phyloP scores from a whole-genome alignment of 2,888 invertebrate genomes.

The Synergus itoensis region DNA sequence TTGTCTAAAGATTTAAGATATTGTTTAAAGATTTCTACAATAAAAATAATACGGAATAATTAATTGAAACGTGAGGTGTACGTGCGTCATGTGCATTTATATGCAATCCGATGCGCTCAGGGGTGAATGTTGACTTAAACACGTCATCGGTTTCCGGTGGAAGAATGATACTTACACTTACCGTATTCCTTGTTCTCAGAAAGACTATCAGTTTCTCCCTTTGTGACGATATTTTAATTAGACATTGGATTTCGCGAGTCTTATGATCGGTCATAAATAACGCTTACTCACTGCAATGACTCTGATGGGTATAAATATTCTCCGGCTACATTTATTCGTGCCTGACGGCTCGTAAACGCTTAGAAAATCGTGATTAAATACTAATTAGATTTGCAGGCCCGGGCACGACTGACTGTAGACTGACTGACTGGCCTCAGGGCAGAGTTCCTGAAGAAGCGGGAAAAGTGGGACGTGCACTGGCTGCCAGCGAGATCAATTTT shows the following conservation, averaged over 20 bases:
- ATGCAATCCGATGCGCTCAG: neutral
- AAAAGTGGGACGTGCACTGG: constrained; percentile 50
- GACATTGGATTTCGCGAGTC: neutral
- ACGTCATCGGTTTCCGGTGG: neutral
- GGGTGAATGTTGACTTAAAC: neutral
- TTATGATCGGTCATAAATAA: neutral
- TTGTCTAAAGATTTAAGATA: too few relatives aligned
- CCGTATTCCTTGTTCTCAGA: neutral
- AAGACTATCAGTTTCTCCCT: neutral
- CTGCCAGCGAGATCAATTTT: constrained; percentile 45
- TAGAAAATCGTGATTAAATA: constrained; percentile 55
- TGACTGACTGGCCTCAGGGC: constrained; percentile 46
- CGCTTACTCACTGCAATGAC: neutral
- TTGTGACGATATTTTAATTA: constrained; percentile 18
- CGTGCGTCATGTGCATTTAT: neutral
- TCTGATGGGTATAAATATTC: constrained; percentile 47
- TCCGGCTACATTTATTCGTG: constrained; percentile 44
- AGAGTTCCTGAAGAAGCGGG: constrained; percentile 49
- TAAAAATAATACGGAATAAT: neutral
- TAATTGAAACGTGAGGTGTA: neutral
- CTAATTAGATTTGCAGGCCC: constrained; percentile 53
- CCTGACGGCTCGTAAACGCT: constrained; percentile 49
- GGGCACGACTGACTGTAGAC: constrained; percentile 50
- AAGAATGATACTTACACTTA: neutral
- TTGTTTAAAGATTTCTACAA: too few relatives aligned